phyloP scores from a whole-genome alignment of 2,113 vertebrate species.

The Chelonoidis abingdonii region DNA sequence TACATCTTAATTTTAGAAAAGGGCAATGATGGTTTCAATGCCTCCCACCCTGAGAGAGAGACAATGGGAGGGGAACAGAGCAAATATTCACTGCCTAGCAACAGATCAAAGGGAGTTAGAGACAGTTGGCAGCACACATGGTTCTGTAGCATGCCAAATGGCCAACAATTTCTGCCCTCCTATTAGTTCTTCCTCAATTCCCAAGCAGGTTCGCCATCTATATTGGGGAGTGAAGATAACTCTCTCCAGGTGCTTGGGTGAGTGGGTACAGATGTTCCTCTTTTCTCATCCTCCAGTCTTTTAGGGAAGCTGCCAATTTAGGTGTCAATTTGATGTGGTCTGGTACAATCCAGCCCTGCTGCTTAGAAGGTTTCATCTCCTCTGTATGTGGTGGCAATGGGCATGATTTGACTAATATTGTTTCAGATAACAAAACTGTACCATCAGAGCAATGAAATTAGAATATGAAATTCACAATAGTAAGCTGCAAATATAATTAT shows the following conservation, averaged over 20 bases:
- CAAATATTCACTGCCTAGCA: neutral
- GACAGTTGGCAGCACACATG: neutral
- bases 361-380: neutral
- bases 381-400: neutral
- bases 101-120: neutral
- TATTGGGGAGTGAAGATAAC: neutral
- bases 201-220: neutral
- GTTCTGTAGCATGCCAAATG: neutral
- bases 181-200: neutral
- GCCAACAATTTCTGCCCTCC: neutral
- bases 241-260: neutral
- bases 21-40: neutral
- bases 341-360: neutral
- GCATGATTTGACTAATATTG: accelerated
- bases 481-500: neutral
- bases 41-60: neutral
- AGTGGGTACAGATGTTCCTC: neutral
- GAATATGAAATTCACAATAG: neutral
- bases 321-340: neutral
- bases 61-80: neutral
- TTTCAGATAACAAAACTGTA: neutral
- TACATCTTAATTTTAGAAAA: neutral
- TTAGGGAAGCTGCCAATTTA: neutral
- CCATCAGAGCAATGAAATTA: neutral
- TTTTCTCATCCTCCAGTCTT: neutral